Percentiles rank a stretch among this genome's conserved stretches.
Evolutionary conservation across 2,113 vertebrate genomes (phyloP).

Genomic region (Spizaetus ornatus): DNA sequence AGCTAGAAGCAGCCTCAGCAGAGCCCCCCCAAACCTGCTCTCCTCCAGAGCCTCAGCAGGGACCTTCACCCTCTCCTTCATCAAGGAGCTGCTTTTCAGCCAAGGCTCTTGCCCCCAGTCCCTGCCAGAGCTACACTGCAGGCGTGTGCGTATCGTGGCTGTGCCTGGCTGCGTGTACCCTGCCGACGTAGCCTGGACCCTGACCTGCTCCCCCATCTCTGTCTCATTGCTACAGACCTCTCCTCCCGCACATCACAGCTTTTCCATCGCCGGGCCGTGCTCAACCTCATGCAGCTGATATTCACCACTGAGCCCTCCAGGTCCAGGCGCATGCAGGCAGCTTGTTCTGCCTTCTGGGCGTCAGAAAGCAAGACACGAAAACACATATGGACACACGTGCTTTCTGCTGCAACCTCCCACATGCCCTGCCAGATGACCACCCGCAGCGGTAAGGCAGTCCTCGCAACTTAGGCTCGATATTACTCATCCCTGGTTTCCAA

Average conservation of each 20-base stretch:
- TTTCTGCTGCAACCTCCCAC: neutral
- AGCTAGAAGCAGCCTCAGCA: neutral
- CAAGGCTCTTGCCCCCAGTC: neutral
- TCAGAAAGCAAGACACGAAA: neutral
- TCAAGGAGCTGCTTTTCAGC: neutral
- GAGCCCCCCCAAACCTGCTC: neutral
- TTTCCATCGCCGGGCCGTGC: neutral
- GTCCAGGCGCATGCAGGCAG: neutral
- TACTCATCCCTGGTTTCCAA: neutral
- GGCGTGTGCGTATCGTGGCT: rapidly evolving
- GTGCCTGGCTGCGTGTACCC: rapidly evolving
- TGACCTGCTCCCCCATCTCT: neutral
- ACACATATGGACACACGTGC: neutral
- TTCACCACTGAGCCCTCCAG: neutral
- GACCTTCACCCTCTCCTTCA: neutral
- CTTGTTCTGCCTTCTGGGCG: neutral
- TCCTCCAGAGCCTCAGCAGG: neutral
- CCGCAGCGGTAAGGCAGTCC: neutral
- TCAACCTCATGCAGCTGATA: neutral
- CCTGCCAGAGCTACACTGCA: neutral
- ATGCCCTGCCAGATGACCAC: neutral
- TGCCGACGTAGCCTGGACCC: rapidly evolving
- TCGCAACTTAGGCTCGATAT: neutral
- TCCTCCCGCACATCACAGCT: neutral
- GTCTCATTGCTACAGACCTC: neutral